Conservation (phyloP, 2,797 vertebrate genomes). For the Xenentodon cancila region DNA sequence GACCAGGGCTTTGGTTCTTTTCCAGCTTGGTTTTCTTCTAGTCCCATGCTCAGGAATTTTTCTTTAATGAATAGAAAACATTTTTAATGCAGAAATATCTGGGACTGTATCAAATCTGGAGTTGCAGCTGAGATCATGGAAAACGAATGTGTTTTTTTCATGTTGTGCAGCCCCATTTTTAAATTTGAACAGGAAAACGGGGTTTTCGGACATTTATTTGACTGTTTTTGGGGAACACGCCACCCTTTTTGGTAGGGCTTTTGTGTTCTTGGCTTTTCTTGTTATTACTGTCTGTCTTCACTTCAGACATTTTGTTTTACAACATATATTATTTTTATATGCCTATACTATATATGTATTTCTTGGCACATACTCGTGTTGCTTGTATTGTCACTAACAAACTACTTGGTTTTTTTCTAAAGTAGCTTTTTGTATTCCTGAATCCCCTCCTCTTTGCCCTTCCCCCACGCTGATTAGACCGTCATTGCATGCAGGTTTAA, state of each 20-base stretch:
- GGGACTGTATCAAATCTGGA: slow-evolving; percentile 67
- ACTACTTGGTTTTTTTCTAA: slow-evolving; percentile 14
- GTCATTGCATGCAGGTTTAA: slow-evolving; percentile 18
- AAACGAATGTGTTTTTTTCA: slow-evolving; percentile 1
- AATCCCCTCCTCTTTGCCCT: slow-evolving; percentile 5
- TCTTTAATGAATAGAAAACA: slow-evolving; percentile 74
- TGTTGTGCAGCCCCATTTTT: background rate
- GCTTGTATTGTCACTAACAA: slow-evolving; percentile 6
- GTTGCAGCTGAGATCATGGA: slow-evolving; percentile 40
- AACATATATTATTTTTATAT: slow-evolving; percentile 7
- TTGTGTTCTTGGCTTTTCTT: too few species aligned
- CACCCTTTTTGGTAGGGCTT: too few species aligned
- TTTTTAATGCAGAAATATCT: slow-evolving; percentile 63
- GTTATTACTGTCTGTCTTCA: too few species aligned
- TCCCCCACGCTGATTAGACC: slow-evolving; percentile 2
- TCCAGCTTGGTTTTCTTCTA: slow-evolving; percentile 48
- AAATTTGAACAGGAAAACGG: background rate
- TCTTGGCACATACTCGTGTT: slow-evolving; percentile 15
- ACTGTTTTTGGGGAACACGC: background rate
- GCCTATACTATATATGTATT: slow-evolving; percentile 3
- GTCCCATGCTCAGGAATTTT: slow-evolving; percentile 82
- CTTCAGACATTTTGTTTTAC: too few species aligned
- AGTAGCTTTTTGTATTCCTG: background rate
- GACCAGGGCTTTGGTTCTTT: too few species aligned
- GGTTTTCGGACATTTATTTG: slow-evolving; percentile 1